Conservation (phyloP, 2,113 vertebrate species). For the Phoenicopterus ruber region DNA sequence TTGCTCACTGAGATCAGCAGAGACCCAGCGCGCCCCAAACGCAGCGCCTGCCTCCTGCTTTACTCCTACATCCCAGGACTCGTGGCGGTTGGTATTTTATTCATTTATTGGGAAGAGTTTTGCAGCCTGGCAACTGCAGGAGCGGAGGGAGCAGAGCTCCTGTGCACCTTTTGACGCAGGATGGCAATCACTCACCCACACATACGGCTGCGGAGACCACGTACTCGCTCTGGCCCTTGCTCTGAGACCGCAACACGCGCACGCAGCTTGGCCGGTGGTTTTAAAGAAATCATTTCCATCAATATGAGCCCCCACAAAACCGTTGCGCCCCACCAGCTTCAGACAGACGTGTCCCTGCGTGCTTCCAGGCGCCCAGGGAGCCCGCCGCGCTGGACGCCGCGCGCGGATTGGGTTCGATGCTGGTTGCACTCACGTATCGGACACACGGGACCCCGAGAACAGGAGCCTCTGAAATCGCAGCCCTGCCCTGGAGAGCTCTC, state of each 20-base stretch:
- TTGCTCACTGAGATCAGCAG: no score
- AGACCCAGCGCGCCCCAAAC: background rate
- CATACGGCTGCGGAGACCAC: rapidly evolving
- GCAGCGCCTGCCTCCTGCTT: background rate
- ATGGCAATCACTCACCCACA: background rate
- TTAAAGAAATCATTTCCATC: background rate
- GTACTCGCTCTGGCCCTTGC: background rate
- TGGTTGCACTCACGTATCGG: background rate
- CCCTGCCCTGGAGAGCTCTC: background rate
- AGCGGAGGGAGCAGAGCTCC: background rate
- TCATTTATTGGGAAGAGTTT: background rate
- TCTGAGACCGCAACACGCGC: background rate
- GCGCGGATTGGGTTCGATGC: rapidly evolving
- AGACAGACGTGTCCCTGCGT: rapidly evolving
- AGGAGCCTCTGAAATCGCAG: rapidly evolving
- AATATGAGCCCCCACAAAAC: background rate
- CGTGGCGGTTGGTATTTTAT: background rate
- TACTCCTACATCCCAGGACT: no score
- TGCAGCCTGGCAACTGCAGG: rapidly evolving
- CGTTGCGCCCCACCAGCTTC: background rate
- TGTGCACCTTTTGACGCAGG: background rate
- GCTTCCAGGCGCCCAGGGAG: background rate
- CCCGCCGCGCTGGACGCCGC: rapidly evolving
- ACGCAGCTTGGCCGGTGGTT: background rate
- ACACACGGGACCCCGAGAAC: background rate